Conservation (phyloP, 2,888 invertebrate genomes). For the Phyto melanocephala region DNA sequence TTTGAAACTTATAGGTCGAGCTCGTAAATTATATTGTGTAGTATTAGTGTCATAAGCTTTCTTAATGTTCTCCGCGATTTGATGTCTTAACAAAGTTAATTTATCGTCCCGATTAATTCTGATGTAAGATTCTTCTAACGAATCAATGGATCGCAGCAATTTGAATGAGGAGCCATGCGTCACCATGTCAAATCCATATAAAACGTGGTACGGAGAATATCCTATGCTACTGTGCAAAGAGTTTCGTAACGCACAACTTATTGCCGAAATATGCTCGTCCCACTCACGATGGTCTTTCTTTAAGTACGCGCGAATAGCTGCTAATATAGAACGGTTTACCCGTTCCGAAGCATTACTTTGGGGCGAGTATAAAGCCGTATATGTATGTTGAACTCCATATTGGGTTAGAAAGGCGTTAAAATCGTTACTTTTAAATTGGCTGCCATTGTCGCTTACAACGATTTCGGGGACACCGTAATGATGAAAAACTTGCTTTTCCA, state of each 20-base stretch:
- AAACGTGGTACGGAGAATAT: constrained; percentile 28
- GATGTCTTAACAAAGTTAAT: neutral
- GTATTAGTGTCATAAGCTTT: constrained; percentile 14
- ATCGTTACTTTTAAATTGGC: constrained; percentile 60
- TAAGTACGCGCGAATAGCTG: constrained; percentile 65
- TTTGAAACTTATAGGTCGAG: neutral
- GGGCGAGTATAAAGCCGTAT: constrained; percentile 69
- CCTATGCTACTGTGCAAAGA: constrained; percentile 23
- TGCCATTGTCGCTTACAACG: constrained; percentile 67
- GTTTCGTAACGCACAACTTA: neutral
- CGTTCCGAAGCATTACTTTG: constrained; percentile 73
- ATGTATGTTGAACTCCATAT: constrained; percentile 56
- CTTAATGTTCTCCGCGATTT: neutral
- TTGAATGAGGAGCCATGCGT: constrained; percentile 31
- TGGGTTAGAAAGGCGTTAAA: constrained; percentile 52
- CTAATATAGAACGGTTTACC: constrained; percentile 70
- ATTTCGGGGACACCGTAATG: constrained; percentile 63
- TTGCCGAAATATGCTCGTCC: constrained; percentile 38
- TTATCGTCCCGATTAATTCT: neutral
- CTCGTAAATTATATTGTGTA: neutral
- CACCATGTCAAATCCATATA: constrained; percentile 9
- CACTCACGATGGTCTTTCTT: constrained; percentile 49
- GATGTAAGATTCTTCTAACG: constrained; percentile 1
- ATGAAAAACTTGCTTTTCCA: neutral
- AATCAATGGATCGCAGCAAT: constrained; percentile 6